Evolutionary conservation across 2,797 vertebrate species (phyloP), one percentile per base, ranked within the genome.

Genomic region (Lagodon rhomboides): DNA sequence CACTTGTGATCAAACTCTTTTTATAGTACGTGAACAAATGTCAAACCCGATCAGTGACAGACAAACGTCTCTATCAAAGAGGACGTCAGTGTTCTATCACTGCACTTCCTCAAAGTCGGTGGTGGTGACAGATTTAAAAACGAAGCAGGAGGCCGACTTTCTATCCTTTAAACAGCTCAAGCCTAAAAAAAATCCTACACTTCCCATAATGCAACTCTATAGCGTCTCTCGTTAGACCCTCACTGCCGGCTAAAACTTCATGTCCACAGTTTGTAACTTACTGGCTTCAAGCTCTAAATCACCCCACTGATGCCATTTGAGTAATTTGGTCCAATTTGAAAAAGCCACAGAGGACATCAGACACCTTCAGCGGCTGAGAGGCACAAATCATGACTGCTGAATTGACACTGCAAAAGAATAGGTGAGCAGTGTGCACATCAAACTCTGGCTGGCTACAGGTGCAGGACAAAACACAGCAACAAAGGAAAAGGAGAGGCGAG

Each of bases 141-240:
- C 11, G 0, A 59, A 62, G n/a, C 23, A 41, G 25, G 15, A 68
- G 30, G 34, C 7, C 20, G 22, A 69, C 22, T 46, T 83, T 53
- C 18, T 56, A 7, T 47, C 54, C 12, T 20, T 62, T 59, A 56
- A 65, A 20, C 8, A 27, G 22, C 34, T 69, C 38, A 13, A 58
- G 43, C 68, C 68, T 61, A 47, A 61, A 74, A 79, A 75, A 66
- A 51, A 77, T 80, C 56, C 73, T 43, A 34, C 67, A 67, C 51
- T 53, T 66, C 55, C 63, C 75, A 73, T 46, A 71, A 80, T 83
- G 70, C 60, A 58, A 25, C 30, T 4, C 0, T 64, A 85, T 63
- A 69, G 18, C 65, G 75, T 82, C 73, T 75, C 20, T 47, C 25
- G 17, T 27, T 41, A 16, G n/a, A 41, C 1, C 10, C 61, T 69